Percentiles rank a stretch among this genome's conserved stretches.
Conservation (phyloP, 2,888 invertebrate species). For the Heteropelma amictum region DNA sequence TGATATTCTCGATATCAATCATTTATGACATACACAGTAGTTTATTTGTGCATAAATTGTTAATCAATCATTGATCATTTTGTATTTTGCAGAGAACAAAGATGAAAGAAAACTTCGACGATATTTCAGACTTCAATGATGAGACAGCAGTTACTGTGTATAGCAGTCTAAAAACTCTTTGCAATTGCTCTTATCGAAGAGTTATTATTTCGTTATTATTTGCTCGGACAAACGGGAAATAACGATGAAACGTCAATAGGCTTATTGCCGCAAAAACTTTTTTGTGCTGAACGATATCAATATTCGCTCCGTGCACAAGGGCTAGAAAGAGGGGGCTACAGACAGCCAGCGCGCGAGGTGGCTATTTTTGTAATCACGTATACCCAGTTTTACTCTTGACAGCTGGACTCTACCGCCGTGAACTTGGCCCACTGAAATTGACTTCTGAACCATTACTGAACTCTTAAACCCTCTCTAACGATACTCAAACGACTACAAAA, state of each 20-base stretch:
- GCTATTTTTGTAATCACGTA: too few species aligned
- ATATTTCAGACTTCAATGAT: constrained; percentile 1
- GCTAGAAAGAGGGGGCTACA: too few species aligned
- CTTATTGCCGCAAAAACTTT: not conserved
- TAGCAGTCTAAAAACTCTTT: not conserved
- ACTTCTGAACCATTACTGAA: too few species aligned
- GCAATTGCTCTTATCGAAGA: not conserved
- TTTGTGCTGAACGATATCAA: not conserved
- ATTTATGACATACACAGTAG: constrained; percentile 1
- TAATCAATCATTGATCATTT: not conserved
- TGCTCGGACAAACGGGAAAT: not conserved
- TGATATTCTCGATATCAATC: not conserved
- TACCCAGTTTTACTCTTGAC: too few species aligned
- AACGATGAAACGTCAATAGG: not conserved
- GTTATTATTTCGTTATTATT: constrained; percentile 1
- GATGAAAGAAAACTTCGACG: constrained; percentile 1
- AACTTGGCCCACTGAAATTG: too few species aligned
- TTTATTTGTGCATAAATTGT: not conserved
- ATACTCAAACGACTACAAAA: too few species aligned
- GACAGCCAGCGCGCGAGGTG: too few species aligned
- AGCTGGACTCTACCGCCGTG: too few species aligned
- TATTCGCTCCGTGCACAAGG: too few species aligned
- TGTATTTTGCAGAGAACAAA: not conserved
- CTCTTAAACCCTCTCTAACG: too few species aligned
- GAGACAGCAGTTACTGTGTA: not conserved